These are phyloP conservation scores for Gallinago media DNA, from an alignment of 2,113 vertebrate genomes.

Conservation along the genomic window DNA sequence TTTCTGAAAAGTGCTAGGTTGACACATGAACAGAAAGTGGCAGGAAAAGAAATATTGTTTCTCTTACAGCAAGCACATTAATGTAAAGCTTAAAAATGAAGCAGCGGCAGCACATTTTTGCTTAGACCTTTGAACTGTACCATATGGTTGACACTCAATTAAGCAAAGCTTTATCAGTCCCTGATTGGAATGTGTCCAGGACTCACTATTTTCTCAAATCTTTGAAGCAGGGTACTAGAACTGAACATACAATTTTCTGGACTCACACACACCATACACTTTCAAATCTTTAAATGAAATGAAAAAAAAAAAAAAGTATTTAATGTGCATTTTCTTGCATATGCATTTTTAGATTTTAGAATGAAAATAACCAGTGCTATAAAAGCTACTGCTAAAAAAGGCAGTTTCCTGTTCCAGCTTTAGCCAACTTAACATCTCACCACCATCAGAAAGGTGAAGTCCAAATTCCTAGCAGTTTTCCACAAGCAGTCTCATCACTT, in stretches of 20 bases:
- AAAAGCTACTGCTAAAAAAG: background rate
- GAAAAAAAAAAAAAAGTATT: background rate
- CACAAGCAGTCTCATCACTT: background rate
- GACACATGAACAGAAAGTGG: background rate
- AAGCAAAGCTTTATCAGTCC: slow-evolving; percentile 37
- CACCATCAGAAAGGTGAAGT: background rate
- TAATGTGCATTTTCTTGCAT: background rate
- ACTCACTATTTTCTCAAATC: background rate
- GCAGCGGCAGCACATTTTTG: slow-evolving; percentile 18
- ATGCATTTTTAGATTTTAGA: background rate
- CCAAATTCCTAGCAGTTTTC: background rate
- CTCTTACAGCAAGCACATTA: background rate
- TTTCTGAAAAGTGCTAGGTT: background rate
- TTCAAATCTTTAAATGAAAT: background rate
- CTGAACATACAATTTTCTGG: background rate
- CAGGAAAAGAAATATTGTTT: slow-evolving; percentile 3
- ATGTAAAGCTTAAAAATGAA: slow-evolving; percentile 27
- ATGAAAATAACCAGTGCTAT: background rate
- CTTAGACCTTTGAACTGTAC: slow-evolving; percentile 50
- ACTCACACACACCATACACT: background rate
- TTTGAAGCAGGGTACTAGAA: background rate
- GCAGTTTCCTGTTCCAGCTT: background rate
- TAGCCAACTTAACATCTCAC: background rate
- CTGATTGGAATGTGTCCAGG: background rate
- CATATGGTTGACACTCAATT: slow-evolving; percentile 34